Base-by-base conservation (phyloP, 2,888 invertebrate species). In the Drosophila meridiana region DNA sequence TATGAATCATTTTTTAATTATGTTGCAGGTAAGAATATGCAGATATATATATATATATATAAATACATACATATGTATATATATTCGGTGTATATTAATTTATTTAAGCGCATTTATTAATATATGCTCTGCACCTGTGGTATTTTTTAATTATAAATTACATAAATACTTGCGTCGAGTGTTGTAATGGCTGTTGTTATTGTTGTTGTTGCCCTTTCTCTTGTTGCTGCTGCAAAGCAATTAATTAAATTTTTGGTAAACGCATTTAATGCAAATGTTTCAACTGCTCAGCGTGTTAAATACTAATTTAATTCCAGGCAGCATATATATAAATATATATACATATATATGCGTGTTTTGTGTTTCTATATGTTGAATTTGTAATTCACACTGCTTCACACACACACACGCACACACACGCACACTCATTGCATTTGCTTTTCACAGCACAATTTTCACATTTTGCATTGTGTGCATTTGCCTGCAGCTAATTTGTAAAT, bases 401-500 rank as follows among this genome's bases (percentile, higher is more conserved):
- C 62, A 67, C 69, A 66, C 69, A 76, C 47, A 13, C 13, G 20
- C 20, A 20, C 20, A 20, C 20, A 20, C 20, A 20, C 28, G 3
- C 11, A 36, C 63, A 72, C 67, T 67, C 61, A 72, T 77, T 61
- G 32, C 32, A 56, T 34, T 70, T 38, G 48, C 38, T 40, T 52
- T 40, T 28, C 13, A 48, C 53, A 53, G 45, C 40, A 43, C 36
- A 52, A 53, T 70, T 56, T 53, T 48, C 56, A 59, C 30, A 14
- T 40, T 58, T 71, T 38, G 8, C 55, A 13, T 40, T 66, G 26
- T 65, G 60, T 81, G 62, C 81, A 69, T 64, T 68, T 67, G 66
- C 73, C 74, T 68, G 69, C 64, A 64, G 83, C 78, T 85, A 89
- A 86, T 81, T 88, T 84, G 74, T 79, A 89, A 88, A 84, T 78